Conservation (phyloP, 2,113 vertebrate genomes). For the Callipepla californica region DNA sequence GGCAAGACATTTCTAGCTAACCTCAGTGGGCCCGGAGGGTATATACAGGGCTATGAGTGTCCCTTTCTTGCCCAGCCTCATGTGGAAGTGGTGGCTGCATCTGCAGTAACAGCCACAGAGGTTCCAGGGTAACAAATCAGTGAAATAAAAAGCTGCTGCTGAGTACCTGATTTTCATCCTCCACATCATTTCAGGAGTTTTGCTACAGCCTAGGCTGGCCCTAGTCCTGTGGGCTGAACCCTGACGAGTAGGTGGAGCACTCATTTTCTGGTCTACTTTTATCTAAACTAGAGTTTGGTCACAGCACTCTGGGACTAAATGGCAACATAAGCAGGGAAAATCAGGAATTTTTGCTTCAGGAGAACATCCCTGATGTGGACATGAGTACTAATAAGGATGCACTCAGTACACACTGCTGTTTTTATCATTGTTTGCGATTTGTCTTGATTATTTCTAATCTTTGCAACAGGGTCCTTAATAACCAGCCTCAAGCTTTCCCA, state of each 20-base stretch:
- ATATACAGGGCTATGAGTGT: not conserved
- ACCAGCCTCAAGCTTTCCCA: not conserved
- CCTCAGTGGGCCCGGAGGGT: too few relatives aligned
- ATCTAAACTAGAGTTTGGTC: not conserved
- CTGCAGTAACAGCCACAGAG: not conserved
- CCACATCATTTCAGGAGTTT: not conserved
- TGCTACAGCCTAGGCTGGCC: not conserved
- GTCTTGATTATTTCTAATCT: not conserved
- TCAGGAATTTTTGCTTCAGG: not conserved
- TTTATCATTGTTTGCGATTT: not conserved
- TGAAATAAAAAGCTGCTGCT: not conserved
- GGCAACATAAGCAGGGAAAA: not conserved
- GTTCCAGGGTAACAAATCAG: accelerated
- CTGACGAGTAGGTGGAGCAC: not conserved
- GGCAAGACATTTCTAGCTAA: not conserved
- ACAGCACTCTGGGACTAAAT: not conserved
- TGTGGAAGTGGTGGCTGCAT: not conserved
- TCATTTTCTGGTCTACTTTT: not conserved
- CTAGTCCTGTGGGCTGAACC: not conserved
- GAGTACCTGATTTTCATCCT: not conserved
- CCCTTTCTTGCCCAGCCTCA: not conserved
- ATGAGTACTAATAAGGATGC: not conserved
- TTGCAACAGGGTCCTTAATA: not conserved
- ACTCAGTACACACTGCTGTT: not conserved
- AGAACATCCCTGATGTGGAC: not conserved